Conservation (phyloP, 2,888 invertebrate species). For the Hofmannophila pseudospretella region DNA sequence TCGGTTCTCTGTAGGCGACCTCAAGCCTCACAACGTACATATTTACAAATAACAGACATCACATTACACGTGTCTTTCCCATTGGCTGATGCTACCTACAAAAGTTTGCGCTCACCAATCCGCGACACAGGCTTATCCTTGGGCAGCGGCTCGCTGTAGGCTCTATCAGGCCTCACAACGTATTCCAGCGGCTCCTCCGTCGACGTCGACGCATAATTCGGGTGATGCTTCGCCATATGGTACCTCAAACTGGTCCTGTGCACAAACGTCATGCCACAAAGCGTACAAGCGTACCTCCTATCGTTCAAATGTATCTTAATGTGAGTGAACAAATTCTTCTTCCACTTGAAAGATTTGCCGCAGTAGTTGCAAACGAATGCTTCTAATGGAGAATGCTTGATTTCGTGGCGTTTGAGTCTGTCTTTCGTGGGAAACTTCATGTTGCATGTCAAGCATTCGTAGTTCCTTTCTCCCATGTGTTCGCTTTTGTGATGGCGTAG, state of each 20-base stretch:
- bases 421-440: conserved; percentile 30
- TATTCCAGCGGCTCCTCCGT: background rate
- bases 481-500: conserved; percentile 33
- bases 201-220: background rate
- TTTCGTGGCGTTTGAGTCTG: conserved; percentile 23
- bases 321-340: conserved; percentile 33
- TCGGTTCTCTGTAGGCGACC: too few species aligned
- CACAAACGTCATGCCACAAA: conserved; percentile 56
- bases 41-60: too few species aligned
- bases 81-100: too few species aligned
- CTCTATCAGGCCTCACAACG: background rate
- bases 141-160: background rate
- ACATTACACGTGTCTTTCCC: too few species aligned
- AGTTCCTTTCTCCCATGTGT: conserved; percentile 35
- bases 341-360: conserved; percentile 25
- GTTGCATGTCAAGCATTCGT: conserved; percentile 26
- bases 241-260: conserved; percentile 15
- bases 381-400: conserved; percentile 23
- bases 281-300: conserved; percentile 47
- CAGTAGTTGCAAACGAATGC: conserved; percentile 28
- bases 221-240: conserved; percentile 5
- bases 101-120: too few species aligned
- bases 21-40: too few species aligned
- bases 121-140: background rate
- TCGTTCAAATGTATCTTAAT: conserved; percentile 40